Percentiles rank a stretch among this genome's conserved stretches.
Conservation (phyloP, 1,140 invertebrate species). For the Carposina sasakii region DNA sequence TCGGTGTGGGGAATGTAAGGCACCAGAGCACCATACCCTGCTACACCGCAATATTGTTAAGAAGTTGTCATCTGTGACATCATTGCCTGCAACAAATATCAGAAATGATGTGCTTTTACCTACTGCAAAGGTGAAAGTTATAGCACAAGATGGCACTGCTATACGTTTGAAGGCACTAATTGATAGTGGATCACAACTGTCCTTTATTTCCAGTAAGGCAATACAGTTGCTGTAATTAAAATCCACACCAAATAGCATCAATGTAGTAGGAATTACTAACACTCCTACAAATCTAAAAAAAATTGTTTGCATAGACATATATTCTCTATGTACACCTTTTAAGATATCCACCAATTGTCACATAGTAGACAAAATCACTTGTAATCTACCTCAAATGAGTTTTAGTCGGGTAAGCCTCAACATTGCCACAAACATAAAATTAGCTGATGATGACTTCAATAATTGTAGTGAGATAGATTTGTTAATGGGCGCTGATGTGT, state of each 20-base stretch:
- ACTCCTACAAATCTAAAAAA: not conserved
- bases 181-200: not conserved
- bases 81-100: too few species aligned
- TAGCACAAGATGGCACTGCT: not conserved
- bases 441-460: not conserved
- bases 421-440: not conserved
- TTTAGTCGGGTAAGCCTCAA: not conserved
- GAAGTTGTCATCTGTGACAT: too few species aligned
- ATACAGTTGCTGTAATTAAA: not conserved
- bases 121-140: slow-evolving; percentile 5
- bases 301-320: not conserved
- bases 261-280: slow-evolving; percentile 5
- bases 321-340: not conserved
- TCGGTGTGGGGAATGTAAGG: too few species aligned
- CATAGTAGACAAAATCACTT: slow-evolving; percentile 8
- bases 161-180: not conserved
- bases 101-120: not conserved
- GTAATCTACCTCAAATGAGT: slow-evolving; percentile 7
- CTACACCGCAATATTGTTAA: too few species aligned
- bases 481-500: slow-evolving; percentile 12
- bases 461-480: slow-evolving; percentile 3
- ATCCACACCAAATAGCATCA: not conserved
- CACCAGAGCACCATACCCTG: too few species aligned
- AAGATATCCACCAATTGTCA: slow-evolving; percentile 1
- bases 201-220: not conserved